phyloP scores from a whole-genome alignment of 2,113 vertebrate genomes.

The Edolisoma coerulescens region DNA sequence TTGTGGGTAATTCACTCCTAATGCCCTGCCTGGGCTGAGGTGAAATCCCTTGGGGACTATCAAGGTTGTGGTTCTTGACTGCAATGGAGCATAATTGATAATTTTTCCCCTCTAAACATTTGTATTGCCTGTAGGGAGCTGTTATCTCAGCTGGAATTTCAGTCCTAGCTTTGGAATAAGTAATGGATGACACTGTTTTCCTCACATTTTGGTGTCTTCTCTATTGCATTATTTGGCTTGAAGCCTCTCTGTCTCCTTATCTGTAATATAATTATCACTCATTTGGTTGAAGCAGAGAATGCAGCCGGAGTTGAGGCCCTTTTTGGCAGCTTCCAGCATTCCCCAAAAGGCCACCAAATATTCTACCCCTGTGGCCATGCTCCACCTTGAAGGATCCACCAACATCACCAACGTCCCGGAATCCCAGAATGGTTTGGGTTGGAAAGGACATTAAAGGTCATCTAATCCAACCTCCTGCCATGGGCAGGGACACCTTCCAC shows the following conservation, averaged over 20 bases:
- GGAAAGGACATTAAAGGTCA: neutral
- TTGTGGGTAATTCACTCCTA: neutral
- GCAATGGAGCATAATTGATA: neutral
- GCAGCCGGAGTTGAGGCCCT: neutral
- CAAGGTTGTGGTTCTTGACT: neutral
- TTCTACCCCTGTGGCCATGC: accelerated
- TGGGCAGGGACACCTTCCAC: neutral
- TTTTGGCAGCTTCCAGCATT: neutral
- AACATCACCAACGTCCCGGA: accelerated
- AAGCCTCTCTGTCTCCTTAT: neutral
- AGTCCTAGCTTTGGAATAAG: neutral
- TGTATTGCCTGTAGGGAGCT: neutral
- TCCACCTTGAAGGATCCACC: neutral
- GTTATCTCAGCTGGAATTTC: neutral
- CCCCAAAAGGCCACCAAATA: neutral
- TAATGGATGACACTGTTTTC: neutral
- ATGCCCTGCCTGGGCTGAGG: neutral
- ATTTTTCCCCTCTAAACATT: neutral
- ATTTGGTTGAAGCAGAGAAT: neutral
- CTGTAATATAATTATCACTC: neutral
- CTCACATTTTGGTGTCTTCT: neutral
- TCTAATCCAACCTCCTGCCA: no score
- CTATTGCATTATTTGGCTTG: neutral
- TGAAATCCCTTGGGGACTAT: neutral
- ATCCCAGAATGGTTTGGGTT: neutral